Percentiles rank a stretch among this genome's conserved stretches.
These are phyloP conservation scores for Choloepus hoffmanni DNA, from an alignment of 2,113 vertebrate genomes.

Conservation along the genomic window DNA sequence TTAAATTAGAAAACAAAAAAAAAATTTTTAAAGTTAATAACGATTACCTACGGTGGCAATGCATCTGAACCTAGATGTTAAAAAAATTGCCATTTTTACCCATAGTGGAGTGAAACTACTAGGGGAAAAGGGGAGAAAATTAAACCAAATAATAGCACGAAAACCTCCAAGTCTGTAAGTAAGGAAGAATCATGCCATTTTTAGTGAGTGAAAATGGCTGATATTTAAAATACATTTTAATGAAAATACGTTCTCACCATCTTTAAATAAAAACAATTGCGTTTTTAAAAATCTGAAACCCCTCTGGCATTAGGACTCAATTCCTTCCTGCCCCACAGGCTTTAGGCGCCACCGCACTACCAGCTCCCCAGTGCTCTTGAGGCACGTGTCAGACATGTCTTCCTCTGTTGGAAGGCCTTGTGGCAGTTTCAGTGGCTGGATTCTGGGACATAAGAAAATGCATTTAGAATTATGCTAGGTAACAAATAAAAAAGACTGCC, in stretches of 20 bases:
- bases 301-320: slow-evolving; percentile 48
- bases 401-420: slow-evolving; percentile 94
- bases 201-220: background rate
- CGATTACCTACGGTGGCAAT: background rate
- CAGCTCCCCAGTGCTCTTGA: slow-evolving; percentile 93
- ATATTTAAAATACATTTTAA: slow-evolving; percentile 57
- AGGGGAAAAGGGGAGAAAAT: background rate
- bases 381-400: slow-evolving; percentile 87
- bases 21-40: background rate
- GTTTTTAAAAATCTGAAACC: background rate
- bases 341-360: slow-evolving; percentile 87
- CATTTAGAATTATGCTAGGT: slow-evolving; percentile 56
- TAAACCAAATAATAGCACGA: background rate
- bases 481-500: background rate
- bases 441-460: slow-evolving; percentile 85
- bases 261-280: slow-evolving; percentile 3
- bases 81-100: background rate
- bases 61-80: background rate
- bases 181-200: background rate
- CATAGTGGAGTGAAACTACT: background rate
- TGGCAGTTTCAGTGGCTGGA: slow-evolving; percentile 94
- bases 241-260: slow-evolving; percentile 45
- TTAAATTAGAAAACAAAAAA: background rate
- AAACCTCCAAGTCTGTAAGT: background rate
- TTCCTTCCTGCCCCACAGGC: slow-evolving; percentile 85